Conservation (phyloP, 2,113 vertebrate genomes). For the Ophthalmolycus amberensis region DNA sequence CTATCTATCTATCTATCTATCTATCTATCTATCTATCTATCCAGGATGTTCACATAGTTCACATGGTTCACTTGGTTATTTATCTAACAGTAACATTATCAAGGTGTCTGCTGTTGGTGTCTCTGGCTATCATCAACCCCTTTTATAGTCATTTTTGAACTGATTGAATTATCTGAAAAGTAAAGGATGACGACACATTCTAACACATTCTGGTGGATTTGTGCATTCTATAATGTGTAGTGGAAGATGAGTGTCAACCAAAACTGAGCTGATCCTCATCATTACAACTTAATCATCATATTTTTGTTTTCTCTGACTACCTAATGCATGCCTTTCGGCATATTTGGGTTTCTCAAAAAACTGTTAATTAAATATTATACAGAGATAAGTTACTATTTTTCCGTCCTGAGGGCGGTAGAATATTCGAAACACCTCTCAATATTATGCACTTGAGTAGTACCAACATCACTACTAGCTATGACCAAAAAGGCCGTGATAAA, state of each 20-base stretch:
- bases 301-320: not conserved
- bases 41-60: not conserved
- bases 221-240: not conserved
- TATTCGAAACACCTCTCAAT: not conserved
- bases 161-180: not conserved
- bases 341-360: not conserved
- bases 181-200: not conserved
- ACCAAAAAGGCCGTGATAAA: too few relatives aligned
- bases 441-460: not conserved
- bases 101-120: not conserved
- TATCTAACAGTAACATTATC: not conserved
- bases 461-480: not conserved
- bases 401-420: not conserved
- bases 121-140: not conserved
- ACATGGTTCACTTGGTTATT: not conserved
- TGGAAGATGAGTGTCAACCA: not conserved
- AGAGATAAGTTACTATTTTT: not conserved
- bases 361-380: not conserved
- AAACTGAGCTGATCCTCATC: not conserved
- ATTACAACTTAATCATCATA: not conserved
- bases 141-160: not conserved
- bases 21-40: too few relatives aligned
- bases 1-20: too few relatives aligned
- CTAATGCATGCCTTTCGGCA: not conserved
- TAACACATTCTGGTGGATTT: not conserved